Evolutionary conservation across 2,113 vertebrate genomes (phyloP), one percentile per base, ranked within the genome.

Genomic region (Monarcha castaneiventris): DNA sequence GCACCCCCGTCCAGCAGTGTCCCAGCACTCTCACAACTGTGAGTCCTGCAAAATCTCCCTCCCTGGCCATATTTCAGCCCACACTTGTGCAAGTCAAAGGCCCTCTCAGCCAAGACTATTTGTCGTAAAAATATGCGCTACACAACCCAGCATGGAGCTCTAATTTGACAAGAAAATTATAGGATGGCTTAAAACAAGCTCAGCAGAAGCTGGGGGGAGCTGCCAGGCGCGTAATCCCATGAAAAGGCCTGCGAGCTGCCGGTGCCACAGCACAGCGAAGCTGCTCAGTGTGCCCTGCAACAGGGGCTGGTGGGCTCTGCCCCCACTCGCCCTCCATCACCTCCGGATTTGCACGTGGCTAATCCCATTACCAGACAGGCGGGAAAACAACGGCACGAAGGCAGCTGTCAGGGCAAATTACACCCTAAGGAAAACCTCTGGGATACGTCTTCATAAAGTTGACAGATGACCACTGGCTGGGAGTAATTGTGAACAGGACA

Each of bases 151-250:
- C 22, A 3, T 6, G 41, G 39, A 80, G 49, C 51, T 75, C 69
- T 82, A 11, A 93, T 95, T 95, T 93, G 91, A 96, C 95, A 80
- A 75, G 77, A 89, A 96, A 97, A 96, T 96, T 91, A 91, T 6
- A 91, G 78, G 67, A 44, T 17, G 55, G 54, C 54, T 72, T 22
- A 15, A 51, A 92, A 71, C 39, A 51, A 82, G 27, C 22, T 35
- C 9, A 23, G 74, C 35, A 79, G 61, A 43, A 46, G 41, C 69
- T 44, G 26, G 8, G n/a, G 62, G 46, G 51, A 87, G 61, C 73
- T 92, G 52, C 80, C 86, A 68, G 73, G 27, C 1, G 0, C 3
- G 0, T 37, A 74, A 87, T 79, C 46, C 44, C 64, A 46, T 56
- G 61, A 11, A 43, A 78, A 72, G 61, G 46, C n/a, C 39, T 2